phyloP scores from a whole-genome alignment of 2,797 vertebrate species.

The Decapterus maruadsi region DNA sequence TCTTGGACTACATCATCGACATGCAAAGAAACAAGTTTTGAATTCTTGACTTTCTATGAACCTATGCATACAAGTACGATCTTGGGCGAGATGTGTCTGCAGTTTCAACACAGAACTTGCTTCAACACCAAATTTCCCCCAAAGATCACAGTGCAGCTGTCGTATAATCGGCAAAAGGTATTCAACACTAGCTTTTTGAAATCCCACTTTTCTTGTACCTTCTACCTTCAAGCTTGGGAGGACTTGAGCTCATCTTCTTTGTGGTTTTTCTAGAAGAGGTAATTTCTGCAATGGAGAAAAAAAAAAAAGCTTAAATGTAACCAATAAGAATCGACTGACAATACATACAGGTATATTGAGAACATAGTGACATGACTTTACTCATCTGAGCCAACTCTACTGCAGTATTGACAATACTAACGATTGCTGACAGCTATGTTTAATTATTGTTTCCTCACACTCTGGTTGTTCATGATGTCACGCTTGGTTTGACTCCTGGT shows the following conservation, averaged over 20 bases:
- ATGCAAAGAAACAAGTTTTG: neutral
- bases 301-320: neutral
- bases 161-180: slow-evolving; percentile 10
- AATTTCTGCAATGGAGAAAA: neutral
- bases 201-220: slow-evolving; percentile 3
- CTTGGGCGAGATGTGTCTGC: neutral
- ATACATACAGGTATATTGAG: neutral
- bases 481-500: neutral
- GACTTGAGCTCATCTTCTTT: slow-evolving; percentile 5
- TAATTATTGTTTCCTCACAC: neutral
- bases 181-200: slow-evolving; percentile 5
- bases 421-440: neutral
- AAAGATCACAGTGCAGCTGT: neutral
- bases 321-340: neutral
- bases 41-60: neutral
- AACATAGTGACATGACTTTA: neutral
- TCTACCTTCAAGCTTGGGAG: slow-evolving; percentile 12
- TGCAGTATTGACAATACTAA: neutral
- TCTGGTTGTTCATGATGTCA: neutral
- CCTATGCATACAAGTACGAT: neutral
- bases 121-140: neutral
- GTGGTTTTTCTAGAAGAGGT: neutral
- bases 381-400: neutral
- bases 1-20: neutral
- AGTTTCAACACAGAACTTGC: neutral